Evolutionary conservation across 1,140 invertebrate species (phyloP), one percentile per base, ranked within the genome.

Genomic region (Drosophila ananassae): DNA sequence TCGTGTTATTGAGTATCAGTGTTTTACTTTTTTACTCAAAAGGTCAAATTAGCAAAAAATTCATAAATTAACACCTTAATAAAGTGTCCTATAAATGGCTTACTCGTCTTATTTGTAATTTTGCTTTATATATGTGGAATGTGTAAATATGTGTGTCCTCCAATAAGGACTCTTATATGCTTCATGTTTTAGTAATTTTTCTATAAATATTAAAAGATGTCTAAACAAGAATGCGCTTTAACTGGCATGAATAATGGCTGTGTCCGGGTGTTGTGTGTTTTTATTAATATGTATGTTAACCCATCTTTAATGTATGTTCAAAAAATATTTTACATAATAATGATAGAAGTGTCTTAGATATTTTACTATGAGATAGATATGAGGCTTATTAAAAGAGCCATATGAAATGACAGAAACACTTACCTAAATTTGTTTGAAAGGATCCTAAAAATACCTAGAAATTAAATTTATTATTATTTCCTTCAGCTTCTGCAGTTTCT

Each of bases 141-240:
- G 32, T 32, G 32, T 32, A 3, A 9, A 37, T 37, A 37, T 37
- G 34, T 37, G 34, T n/a, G 34, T 37, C 34, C 34, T 37, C 2
- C 12, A 12, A 2, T 37, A 12, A 12, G 12, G 34, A 12, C 10
- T 37, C 34, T 37, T n/a, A 37, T 37, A n/a, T 2, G 10, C 34
- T 37, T 37, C 10, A 37, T 37, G 34, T 37, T 37, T 37, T 37
- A 37, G 10, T 44, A 17, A 21, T 44, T 17, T 44, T 44, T 44
- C 41, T 44, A 44, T 44, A 17, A 44, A 44, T 44, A 44, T 44
- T 44, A 13, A 44, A 44, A 44, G 17, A 6, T 37, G 34, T n/a
- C 34, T 37, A 12, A 21, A 44, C 13, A 7, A 8, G 41, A 8
- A 13, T 41, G 13, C 39, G 10, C 10, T 37, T 37, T 10, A 37